These are phyloP conservation scores for Chinchilla lanigera DNA, from an alignment of 2,113 vertebrate genomes.

Conservation along the genomic window DNA sequence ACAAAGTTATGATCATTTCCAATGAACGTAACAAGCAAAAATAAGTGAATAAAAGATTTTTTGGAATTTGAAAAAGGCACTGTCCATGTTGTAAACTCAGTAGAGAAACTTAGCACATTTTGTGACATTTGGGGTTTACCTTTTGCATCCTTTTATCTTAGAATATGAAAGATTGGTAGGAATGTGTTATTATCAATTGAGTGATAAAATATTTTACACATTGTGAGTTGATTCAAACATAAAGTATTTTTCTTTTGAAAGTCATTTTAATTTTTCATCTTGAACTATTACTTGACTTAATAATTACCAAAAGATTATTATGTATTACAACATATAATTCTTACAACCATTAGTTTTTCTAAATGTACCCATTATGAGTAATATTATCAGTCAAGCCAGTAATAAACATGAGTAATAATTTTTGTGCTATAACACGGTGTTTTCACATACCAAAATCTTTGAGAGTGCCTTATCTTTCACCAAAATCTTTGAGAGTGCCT, in stretches of 20 bases:
- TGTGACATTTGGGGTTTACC: background rate
- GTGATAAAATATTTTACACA: background rate
- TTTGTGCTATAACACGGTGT: background rate
- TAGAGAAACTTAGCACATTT: conserved; percentile 6
- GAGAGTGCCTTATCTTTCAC: conserved; percentile 82
- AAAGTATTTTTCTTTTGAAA: conserved; percentile 26
- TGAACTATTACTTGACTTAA: conserved; percentile 16
- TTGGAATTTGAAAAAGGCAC: background rate
- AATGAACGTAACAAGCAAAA: background rate
- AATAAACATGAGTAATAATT: conserved; percentile 35
- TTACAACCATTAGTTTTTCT: conserved; percentile 16
- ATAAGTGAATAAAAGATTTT: background rate
- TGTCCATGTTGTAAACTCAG: background rate
- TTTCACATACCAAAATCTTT: conserved; percentile 76
- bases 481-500: conserved; percentile 79
- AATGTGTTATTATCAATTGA: background rate
- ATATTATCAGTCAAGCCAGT: background rate
- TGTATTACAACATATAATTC: background rate
- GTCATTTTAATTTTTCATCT: background rate
- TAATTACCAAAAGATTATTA: background rate
- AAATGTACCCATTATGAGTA: background rate
- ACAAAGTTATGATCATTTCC: background rate
- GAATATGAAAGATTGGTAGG: background rate
- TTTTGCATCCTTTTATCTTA: background rate
- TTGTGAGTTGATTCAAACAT: conserved; percentile 10